phyloP scores from a whole-genome alignment of 2,888 invertebrate species.

The Nemotelus pantherinus region DNA sequence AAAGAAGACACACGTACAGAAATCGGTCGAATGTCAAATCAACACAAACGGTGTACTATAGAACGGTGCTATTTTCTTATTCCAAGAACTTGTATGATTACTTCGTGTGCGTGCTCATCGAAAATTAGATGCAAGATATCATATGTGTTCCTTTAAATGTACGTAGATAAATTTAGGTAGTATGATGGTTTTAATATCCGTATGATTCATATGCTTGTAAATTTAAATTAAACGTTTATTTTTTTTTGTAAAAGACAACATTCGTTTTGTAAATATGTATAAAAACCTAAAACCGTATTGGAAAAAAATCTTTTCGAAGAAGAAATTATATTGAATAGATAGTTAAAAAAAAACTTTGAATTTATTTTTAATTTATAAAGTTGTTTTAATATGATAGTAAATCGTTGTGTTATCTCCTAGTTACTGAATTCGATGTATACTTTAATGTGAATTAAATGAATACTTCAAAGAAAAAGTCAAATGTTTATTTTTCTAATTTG shows the following conservation, averaged over 20 bases:
- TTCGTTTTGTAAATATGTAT: constrained; percentile 19
- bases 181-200: no score
- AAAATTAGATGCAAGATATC: no score
- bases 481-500: no score
- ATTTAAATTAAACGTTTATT: no score
- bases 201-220: no score
- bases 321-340: constrained; percentile 18
- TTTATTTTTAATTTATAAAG: constrained; percentile 35
- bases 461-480: neutral
- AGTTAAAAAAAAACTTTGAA: constrained; percentile 11
- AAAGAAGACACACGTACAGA: neutral
- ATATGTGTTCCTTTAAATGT: no score
- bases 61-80: constrained; percentile 47
- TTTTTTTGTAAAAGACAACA: no score
- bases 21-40: neutral
- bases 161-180: no score
- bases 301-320: neutral
- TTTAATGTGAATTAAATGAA: constrained; percentile 26
- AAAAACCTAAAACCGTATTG: neutral
- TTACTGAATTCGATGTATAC: constrained; percentile 2
- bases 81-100: neutral
- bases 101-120: no score
- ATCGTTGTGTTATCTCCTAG: constrained; percentile 27
- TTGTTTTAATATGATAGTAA: constrained; percentile 12
- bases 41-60: constrained; percentile 43